Percentiles rank a stretch among this genome's conserved stretches.
Evolutionary conservation across 2,113 vertebrate species (phyloP).

Genomic region (Brevimyrus niger): DNA sequence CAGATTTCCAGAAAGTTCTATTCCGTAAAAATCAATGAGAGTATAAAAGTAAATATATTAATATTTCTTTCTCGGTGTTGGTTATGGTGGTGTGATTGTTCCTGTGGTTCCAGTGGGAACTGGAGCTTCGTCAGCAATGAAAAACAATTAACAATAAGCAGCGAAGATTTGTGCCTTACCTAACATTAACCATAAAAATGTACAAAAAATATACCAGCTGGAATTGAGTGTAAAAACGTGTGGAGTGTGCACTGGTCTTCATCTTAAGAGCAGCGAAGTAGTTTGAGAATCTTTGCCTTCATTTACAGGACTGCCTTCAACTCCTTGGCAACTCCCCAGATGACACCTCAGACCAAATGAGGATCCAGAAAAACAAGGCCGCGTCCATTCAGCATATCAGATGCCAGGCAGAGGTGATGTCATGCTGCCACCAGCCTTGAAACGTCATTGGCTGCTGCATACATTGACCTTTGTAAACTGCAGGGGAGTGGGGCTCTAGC

Average conservation of each 20-base stretch:
- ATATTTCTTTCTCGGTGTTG: constrained; percentile 8
- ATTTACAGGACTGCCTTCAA: background rate
- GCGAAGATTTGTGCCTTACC: constrained; percentile 42
- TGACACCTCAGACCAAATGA: background rate
- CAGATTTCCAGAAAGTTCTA: background rate
- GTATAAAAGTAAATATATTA: constrained; percentile 37
- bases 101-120: constrained; percentile 23
- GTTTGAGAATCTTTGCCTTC: background rate
- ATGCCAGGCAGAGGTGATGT: background rate
- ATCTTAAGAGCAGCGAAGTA: constrained; percentile 1
- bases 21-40: constrained; percentile 7
- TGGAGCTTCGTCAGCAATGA: constrained; percentile 27
- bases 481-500: background rate
- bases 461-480: background rate
- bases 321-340: background rate
- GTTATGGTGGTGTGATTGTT: background rate
- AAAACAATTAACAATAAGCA: constrained; percentile 30
- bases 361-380: background rate
- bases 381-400: background rate
- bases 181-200: constrained; percentile 24
- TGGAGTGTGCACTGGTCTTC: constrained; percentile 41
- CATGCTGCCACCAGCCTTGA: background rate
- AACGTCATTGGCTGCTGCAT: background rate
- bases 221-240: constrained; percentile 36
- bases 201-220: constrained; percentile 19